Percentiles rank a stretch among this genome's conserved stretches.
phyloP scores from a whole-genome alignment of 1,140 invertebrate species.

The Achroia grisella region DNA sequence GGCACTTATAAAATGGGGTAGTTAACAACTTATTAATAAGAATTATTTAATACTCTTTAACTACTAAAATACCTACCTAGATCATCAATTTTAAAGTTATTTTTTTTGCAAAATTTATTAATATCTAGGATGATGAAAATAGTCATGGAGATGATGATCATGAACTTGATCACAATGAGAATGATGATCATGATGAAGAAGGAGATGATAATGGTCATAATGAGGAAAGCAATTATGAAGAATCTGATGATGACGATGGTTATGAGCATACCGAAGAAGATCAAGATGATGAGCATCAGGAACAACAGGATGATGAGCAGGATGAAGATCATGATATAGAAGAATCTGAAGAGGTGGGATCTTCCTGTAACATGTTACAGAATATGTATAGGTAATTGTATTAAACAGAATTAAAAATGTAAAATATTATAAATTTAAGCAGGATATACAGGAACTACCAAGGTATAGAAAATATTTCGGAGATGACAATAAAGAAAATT shows the following conservation, averaged over 20 bases:
- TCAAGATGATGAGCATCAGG: slow-evolving; percentile 34
- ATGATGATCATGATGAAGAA: slow-evolving; percentile 38
- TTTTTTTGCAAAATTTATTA: no score
- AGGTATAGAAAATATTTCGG: slow-evolving; percentile 6
- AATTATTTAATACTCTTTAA: no score
- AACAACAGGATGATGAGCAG: slow-evolving; percentile 28
- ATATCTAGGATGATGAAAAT: slow-evolving; percentile 17
- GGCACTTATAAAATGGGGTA: no score
- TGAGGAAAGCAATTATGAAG: slow-evolving; percentile 39
- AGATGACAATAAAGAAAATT: slow-evolving; percentile 17
- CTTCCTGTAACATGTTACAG: neutral
- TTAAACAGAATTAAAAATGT: no score
- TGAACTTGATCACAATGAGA: slow-evolving; percentile 23
- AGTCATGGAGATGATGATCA: slow-evolving; percentile 30
- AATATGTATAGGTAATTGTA: neutral
- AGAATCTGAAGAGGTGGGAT: slow-evolving; percentile 22
- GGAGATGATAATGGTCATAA: slow-evolving; percentile 37
- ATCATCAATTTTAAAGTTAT: no score
- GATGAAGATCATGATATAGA: slow-evolving; percentile 31
- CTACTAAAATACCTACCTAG: no score
- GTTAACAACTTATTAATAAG: no score
- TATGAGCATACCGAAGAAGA: slow-evolving; percentile 24
- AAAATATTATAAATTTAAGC: neutral
- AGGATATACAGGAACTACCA: slow-evolving; percentile 6
- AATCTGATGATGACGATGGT: slow-evolving; percentile 35